Evolutionary conservation across 2,888 invertebrate genomes (phyloP), one percentile per base, ranked within the genome.

Genomic region (Apeira syringaria): DNA sequence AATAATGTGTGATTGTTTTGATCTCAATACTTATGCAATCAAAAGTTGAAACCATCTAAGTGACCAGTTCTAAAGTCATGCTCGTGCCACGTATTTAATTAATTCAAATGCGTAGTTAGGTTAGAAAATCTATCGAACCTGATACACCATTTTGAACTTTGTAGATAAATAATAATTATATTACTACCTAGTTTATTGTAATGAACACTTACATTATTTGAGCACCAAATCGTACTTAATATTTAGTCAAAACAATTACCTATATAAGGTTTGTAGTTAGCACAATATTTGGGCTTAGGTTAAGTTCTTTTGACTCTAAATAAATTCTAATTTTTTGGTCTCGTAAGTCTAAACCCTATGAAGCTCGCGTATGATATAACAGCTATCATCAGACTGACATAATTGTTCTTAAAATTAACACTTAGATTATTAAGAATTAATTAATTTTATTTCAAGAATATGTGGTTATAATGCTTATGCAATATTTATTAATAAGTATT

Each of bases 221-320:
- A 89, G 88, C 88, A 89, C 88, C 88, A 88, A 89, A 88, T 88
- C 81, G 88, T 89, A 89, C 88, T 89, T 89, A 88, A 85, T 86
- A 80, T 83, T 87, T 87, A 88, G 85, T 83, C 80, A 88, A 87
- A 86, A 83, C 84, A 72, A 86, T 81, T n/a, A n/a, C n/a, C n/a
- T 3, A 79, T 62, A 67, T 76, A 73, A 67, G 62, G 51, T 65
- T 47, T 67, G 68, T 74, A 75, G 74, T 68, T 74, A 75, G 74
- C 72, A 70, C 70, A 75, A 74, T 71, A 63, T 72, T 75, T 52
- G 73, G 68, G 65, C 57, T 71, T 78, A 70, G 69, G 62, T 15
- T n/a, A 15, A 15, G 15, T 75, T 72, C 62, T 68, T 70, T 59
- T 69, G 35, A 34, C 43, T 44, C 15, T 33, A 35, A 41, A 43